Evolutionary conservation across 2,797 vertebrate genomes (phyloP).

Genomic region (Epinephelus awoara): DNA sequence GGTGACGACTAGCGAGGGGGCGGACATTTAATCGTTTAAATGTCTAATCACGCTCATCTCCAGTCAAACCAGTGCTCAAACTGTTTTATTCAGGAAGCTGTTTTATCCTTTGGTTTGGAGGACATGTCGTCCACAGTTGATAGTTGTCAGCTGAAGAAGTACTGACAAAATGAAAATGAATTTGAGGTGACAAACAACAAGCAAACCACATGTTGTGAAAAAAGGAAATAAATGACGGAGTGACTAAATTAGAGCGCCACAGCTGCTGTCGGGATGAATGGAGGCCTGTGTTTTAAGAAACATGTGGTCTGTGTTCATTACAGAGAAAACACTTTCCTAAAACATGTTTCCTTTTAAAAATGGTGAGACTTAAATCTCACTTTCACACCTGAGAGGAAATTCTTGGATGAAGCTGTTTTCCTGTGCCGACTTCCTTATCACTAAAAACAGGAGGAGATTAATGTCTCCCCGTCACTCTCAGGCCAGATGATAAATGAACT

Average conservation of each 20-base stretch:
- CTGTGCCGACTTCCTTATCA: background rate
- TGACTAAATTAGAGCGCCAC: background rate
- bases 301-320: too few species aligned
- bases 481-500: background rate
- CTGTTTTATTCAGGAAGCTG: too few species aligned
- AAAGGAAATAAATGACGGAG: background rate
- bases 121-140: background rate
- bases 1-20: too few species aligned
- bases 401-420: background rate
- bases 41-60: too few species aligned
- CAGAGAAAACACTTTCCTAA: background rate
- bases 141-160: background rate
- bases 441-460: background rate
- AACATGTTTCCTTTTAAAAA: background rate
- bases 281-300: background rate
- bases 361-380: background rate
- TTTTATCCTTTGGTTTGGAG: background rate
- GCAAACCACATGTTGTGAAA: background rate
- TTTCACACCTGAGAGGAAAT: background rate
- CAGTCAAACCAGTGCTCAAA: too few species aligned
- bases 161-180: background rate
- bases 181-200: background rate
- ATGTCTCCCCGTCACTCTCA: background rate
- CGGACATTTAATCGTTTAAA: too few species aligned
- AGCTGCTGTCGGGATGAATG: background rate